Evolutionary conservation across 2,797 vertebrate species (phyloP).

Genomic region (Danio aesculapii): DNA sequence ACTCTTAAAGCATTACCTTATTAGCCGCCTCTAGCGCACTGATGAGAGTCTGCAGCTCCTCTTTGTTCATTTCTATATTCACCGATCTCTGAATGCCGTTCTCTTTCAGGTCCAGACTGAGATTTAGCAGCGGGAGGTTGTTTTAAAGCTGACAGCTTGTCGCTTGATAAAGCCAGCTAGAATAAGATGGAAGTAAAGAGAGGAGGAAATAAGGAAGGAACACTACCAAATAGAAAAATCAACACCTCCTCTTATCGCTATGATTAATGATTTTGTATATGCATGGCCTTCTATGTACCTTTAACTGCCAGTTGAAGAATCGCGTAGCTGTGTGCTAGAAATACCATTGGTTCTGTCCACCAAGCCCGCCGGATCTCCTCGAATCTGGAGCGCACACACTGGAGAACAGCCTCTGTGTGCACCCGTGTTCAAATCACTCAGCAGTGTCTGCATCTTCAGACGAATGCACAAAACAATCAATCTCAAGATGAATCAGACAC

Average conservation of each 20-base stretch:
- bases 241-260: not conserved
- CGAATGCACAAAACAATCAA: conserved; percentile 23
- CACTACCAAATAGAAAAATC: conserved; percentile 9
- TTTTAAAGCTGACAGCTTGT: conserved; percentile 92
- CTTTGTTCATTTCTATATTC: conserved; percentile 91
- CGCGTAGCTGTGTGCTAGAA: conserved; percentile 86
- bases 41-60: conserved; percentile 90
- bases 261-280: not conserved
- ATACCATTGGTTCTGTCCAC: conserved; percentile 85
- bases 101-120: conserved; percentile 88
- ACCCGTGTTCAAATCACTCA: conserved; percentile 76
- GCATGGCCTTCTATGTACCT: conserved; percentile 75
- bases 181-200: conserved; percentile 21
- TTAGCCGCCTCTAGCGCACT: conserved; percentile 90
- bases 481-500: not conserved
- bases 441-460: conserved; percentile 78
- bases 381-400: conserved; percentile 84
- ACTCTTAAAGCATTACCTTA: conserved; percentile 80
- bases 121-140: conserved; percentile 90
- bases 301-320: conserved; percentile 98
- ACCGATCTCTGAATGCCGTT: conserved; percentile 79
- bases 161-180: conserved; percentile 94
- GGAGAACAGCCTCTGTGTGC: conserved; percentile 78
- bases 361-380: conserved; percentile 85
- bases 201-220: conserved; percentile 8